These are phyloP conservation scores for Oreochromis aureus DNA, from an alignment of 2,113 vertebrate genomes.

Conservation along the genomic window DNA sequence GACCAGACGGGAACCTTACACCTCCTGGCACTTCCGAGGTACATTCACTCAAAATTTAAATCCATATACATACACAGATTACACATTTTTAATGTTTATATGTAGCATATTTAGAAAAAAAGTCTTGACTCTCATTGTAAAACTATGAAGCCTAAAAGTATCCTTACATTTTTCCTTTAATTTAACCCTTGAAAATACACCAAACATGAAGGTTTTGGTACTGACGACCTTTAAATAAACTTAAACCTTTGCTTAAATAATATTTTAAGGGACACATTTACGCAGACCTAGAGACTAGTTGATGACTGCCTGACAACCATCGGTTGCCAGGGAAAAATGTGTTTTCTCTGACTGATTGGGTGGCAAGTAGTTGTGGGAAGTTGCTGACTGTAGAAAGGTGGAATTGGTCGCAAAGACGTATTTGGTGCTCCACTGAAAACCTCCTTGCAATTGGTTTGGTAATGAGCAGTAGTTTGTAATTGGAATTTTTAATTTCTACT, in stretches of 20 bases:
- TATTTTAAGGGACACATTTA: accelerated
- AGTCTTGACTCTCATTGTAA: neutral
- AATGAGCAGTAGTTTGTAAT: neutral
- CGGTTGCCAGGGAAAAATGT: neutral
- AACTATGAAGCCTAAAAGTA: accelerated
- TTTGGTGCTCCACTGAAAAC: neutral
- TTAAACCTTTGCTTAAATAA: neutral
- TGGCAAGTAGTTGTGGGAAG: neutral
- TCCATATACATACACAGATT: neutral
- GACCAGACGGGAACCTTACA: neutral
- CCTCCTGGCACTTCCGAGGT: neutral
- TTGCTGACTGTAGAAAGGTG: neutral
- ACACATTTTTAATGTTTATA: neutral
- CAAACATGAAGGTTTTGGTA: neutral
- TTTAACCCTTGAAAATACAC: neutral
- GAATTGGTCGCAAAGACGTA: neutral
- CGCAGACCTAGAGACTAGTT: neutral
- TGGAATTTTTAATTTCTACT: too few relatives aligned
- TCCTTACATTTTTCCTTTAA: neutral
- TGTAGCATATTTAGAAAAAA: neutral
- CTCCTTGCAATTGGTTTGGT: neutral
- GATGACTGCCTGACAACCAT: neutral
- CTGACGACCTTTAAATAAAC: neutral
- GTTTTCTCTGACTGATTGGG: neutral
- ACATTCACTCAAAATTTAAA: neutral